These are phyloP conservation scores for Apoderus coryli DNA, from an alignment of 2,888 invertebrate species.

Conservation along the genomic window DNA sequence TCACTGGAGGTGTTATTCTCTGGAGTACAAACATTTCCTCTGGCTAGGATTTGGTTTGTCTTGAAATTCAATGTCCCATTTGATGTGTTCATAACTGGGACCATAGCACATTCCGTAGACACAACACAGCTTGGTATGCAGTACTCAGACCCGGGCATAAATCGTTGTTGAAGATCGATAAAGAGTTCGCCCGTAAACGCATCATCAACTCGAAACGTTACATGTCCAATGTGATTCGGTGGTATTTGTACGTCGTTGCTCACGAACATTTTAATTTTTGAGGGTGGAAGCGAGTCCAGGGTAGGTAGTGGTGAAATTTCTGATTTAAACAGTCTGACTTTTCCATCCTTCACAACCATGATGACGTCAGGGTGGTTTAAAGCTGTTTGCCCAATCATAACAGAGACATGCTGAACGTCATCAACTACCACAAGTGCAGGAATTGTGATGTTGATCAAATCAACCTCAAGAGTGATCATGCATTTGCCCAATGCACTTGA, in stretches of 20 bases:
- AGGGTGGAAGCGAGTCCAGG: constrained; percentile 8
- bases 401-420: not conserved
- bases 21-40: not conserved
- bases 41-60: not conserved
- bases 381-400: constrained; percentile 5
- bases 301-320: constrained; percentile 5
- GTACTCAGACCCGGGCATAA: not conserved
- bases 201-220: too few species aligned
- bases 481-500: not conserved
- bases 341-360: constrained; percentile 4
- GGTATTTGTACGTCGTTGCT: constrained; percentile 4
- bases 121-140: constrained; percentile 3
- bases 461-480: not conserved
- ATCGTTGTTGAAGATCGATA: constrained; percentile 3
- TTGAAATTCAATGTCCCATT: not conserved
- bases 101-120: not conserved
- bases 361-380: constrained; percentile 5
- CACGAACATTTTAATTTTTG: too few species aligned
- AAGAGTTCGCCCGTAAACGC: too few species aligned
- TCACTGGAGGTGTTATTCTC: too few species aligned
- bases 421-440: not conserved
- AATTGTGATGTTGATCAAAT: not conserved
- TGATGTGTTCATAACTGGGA: not conserved
- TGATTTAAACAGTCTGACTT: constrained; percentile 4
- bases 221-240: constrained; percentile 7